These are phyloP conservation scores for Dasysyrphus albostriatus DNA, from an alignment of 2,888 invertebrate genomes.

Conservation along the genomic window DNA sequence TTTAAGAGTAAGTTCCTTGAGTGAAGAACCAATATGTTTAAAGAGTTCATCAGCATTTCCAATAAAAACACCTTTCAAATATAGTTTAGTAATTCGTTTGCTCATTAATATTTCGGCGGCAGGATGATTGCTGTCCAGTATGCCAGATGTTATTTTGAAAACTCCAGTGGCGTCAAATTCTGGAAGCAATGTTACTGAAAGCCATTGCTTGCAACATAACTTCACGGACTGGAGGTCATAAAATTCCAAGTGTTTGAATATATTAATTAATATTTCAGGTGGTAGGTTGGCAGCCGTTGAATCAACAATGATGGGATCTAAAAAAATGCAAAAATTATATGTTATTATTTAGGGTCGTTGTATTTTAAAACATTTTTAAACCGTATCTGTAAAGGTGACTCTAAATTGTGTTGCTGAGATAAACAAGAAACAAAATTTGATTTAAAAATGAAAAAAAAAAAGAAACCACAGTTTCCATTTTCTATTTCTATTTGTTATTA, in stretches of 20 bases:
- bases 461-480: too few relatives aligned
- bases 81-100: slow-evolving; percentile 28
- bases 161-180: slow-evolving; percentile 74
- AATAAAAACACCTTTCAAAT: slow-evolving; percentile 48
- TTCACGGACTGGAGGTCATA: slow-evolving; percentile 79
- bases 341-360: too few relatives aligned
- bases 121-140: slow-evolving; percentile 46
- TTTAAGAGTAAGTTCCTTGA: slow-evolving; percentile 46
- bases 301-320: slow-evolving; percentile 37
- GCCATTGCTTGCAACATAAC: slow-evolving; percentile 79
- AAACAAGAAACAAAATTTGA: too few relatives aligned
- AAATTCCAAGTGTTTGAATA: slow-evolving; percentile 79
- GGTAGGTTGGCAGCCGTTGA: slow-evolving; percentile 76
- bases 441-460: too few relatives aligned
- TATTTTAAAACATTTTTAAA: too few relatives aligned
- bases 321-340: background rate
- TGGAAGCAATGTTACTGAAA: slow-evolving; percentile 77
- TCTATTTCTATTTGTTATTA: too few relatives aligned
- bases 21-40: slow-evolving; percentile 38
- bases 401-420: too few relatives aligned
- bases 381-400: too few relatives aligned
- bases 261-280: slow-evolving; percentile 79
- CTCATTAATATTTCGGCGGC: slow-evolving; percentile 42
- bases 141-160: slow-evolving; percentile 39
- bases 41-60: slow-evolving; percentile 37